These are phyloP conservation scores for Leistus spinibarbis DNA, from an alignment of 2,888 invertebrate species.

Conservation along the genomic window DNA sequence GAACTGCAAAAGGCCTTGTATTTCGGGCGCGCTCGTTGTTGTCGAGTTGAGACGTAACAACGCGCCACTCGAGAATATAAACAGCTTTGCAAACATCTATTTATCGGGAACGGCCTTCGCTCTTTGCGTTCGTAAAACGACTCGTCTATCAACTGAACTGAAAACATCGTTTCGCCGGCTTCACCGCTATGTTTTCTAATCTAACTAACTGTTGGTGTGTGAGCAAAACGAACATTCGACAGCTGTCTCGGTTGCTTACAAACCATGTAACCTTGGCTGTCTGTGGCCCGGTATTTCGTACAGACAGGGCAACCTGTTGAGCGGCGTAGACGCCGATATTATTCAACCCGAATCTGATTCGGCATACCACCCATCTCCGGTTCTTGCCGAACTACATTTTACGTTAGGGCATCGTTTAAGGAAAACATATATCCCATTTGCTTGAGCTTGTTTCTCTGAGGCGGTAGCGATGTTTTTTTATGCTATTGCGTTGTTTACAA, in stretches of 20 bases:
- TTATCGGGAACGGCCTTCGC: constrained; percentile 45
- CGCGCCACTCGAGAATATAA: constrained; percentile 1
- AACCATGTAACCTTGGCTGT: constrained; percentile 16
- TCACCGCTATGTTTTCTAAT: not conserved
- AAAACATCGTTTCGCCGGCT: not conserved
- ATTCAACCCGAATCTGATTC: not conserved
- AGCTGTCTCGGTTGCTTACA: not conserved
- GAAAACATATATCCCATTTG: not conserved
- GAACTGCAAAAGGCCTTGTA: not conserved
- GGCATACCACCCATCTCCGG: constrained; percentile 4
- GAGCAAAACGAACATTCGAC: not conserved
- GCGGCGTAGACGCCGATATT: not conserved
- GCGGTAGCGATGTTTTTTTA: not conserved
- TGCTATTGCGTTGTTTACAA: not conserved
- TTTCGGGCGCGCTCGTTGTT: not conserved
- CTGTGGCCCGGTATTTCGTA: not conserved
- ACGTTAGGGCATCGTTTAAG: too few relatives aligned
- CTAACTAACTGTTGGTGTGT: not conserved
- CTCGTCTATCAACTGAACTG: constrained; percentile 1
- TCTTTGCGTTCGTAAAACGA: constrained; percentile 42
- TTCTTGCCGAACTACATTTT: constrained; percentile 4
- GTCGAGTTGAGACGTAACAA: not conserved
- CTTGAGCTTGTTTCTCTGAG: not conserved
- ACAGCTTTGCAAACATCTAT: constrained; percentile 39
- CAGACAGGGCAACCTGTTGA: constrained; percentile 31